Conservation (phyloP, 2,888 invertebrate species). For the Ischnura elegans region DNA sequence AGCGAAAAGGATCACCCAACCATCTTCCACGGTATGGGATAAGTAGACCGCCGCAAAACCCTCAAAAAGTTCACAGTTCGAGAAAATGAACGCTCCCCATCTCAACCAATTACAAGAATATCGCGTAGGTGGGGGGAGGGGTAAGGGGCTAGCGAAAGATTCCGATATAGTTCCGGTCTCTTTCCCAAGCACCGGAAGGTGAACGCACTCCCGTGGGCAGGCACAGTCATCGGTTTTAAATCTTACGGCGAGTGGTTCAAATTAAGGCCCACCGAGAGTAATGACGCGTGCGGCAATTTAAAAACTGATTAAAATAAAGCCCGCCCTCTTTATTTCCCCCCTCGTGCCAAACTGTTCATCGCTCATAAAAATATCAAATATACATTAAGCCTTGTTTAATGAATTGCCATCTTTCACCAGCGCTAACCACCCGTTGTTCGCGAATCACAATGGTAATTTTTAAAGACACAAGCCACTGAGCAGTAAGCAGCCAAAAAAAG, state of each 20-base stretch:
- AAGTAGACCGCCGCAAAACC: conserved; percentile 45
- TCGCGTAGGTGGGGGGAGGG: not conserved
- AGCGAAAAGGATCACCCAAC: not conserved
- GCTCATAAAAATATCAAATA: not conserved
- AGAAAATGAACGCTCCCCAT: conserved; percentile 8
- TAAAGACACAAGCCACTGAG: too few relatives aligned
- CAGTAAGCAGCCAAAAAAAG: too few relatives aligned
- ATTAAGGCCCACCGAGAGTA: not conserved
- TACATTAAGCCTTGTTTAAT: not conserved
- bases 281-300: not conserved
- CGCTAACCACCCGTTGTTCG: not conserved
- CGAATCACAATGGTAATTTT: too few relatives aligned
- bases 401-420: not conserved
- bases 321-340: not conserved
- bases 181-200: conserved; percentile 54
- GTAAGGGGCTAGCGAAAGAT: conserved; percentile 23
- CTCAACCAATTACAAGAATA: conserved; percentile 40
- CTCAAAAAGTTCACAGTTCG: not conserved
- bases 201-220: not conserved
- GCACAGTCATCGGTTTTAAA: conserved; percentile 7
- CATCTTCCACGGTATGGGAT: not conserved
- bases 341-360: not conserved
- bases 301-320: not conserved
- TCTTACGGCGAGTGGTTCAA: not conserved
- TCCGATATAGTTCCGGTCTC: conserved; percentile 57